Percentiles rank a stretch among this genome's conserved stretches.
Conservation (phyloP, 1,140 invertebrate genomes). For the Drosophila sechellia region DNA sequence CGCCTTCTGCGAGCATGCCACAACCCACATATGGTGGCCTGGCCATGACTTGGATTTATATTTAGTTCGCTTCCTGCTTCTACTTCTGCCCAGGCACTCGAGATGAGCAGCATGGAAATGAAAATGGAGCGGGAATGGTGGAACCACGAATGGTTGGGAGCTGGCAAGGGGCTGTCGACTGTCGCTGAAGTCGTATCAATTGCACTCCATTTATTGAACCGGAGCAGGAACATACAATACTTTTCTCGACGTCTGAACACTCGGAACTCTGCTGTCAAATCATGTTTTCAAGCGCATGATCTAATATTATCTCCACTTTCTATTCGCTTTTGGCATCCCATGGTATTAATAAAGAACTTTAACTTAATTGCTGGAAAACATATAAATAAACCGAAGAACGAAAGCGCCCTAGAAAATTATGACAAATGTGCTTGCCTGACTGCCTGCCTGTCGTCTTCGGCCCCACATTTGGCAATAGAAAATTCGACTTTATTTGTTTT, state of each 20-base stretch:
- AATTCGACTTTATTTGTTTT: neutral
- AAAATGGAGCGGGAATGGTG: slow-evolving; percentile 3
- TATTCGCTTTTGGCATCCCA: neutral
- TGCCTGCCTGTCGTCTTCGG: neutral
- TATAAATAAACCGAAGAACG: slow-evolving; percentile 10
- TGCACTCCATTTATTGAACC: slow-evolving; percentile 64
- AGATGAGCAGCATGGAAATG: slow-evolving; percentile 24
- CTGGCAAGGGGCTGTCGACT: neutral
- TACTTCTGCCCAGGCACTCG: slow-evolving; percentile 13
- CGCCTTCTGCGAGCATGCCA: slow-evolving; percentile 8
- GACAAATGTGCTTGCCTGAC: slow-evolving; percentile 8
- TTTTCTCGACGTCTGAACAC: slow-evolving; percentile 9
- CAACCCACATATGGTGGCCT: slow-evolving; percentile 64
- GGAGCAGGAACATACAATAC: neutral
- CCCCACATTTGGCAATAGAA: neutral
- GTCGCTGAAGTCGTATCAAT: slow-evolving; percentile 60
- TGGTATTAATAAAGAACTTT: slow-evolving; percentile 53
- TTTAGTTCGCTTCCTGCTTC: slow-evolving; percentile 79
- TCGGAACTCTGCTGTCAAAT: slow-evolving; percentile 32
- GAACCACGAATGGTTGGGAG: slow-evolving; percentile 15
- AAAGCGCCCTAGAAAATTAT: slow-evolving; percentile 12
- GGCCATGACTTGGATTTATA: slow-evolving; percentile 71
- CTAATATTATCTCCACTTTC: slow-evolving; percentile 55
- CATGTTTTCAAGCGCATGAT: slow-evolving; percentile 24
- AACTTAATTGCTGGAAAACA: slow-evolving; percentile 51